phyloP scores from a whole-genome alignment of 2,113 vertebrate genomes.

The Felis catus region F.catus_Fca126_mat1.0 CM031426.1:1498001-1498500 shows the following conservation, averaged over 20 bases:
- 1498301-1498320: not conserved
- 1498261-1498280: not conserved
- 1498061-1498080: not conserved
- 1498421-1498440: not conserved
- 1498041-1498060: not conserved
- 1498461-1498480: not conserved
- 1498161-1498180: not conserved
- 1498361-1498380: not conserved
- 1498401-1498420: not conserved
- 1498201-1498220: not conserved
- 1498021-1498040: not conserved
- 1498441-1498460: not conserved
- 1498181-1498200: not conserved
- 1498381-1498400: not conserved
- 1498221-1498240: not conserved
- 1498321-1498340: not conserved
- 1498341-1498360: not conserved
- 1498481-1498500: not conserved
- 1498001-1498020: no score
- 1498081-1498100: not conserved
- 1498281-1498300: no score
- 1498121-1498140: no score
- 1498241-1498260: not conserved
- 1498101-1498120: rapidly evolving
- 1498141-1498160: not conserved